Base-by-base conservation (phyloP, 53 echinoderm and acorn worm genomes). In the Echinometra lucunter region DNA sequence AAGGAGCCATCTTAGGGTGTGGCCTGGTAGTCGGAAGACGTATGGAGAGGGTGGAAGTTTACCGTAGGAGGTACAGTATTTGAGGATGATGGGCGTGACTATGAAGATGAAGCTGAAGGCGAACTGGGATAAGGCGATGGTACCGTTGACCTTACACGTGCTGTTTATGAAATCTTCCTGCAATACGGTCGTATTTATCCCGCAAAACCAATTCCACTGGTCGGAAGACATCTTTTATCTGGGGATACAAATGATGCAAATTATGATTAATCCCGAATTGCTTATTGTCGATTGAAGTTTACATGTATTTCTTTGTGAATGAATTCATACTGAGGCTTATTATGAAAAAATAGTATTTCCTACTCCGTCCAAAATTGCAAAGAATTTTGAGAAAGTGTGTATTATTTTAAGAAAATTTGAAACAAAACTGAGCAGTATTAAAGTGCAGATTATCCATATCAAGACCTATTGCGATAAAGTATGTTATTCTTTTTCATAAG, bases 1-100 rank as follows among this genome's bases (percentile, higher is more conserved):
- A 17, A 96, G 66, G 30, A 97, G 37, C 96, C 96, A 96, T 95
- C 96, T 45, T 8, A 89, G 66, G 11, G 96, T 88, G 91, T 97
- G 97, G 18, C 97, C 96, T 0, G 97, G 97, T 37, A 95, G 97
- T 47, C 74, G 95, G 42, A 97, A 56, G 49, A 97, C 92, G 63
- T 88, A 96, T 2, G 5, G 44, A 56, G 89, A 94, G 0, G 66
- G 44, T 60, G 74, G 37, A 5, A 45, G 57, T 70, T 91, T 89
- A 15, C 96, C 91, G 63, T 91, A 87, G 0, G 87, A 58, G 6
- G 96, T 95, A 91, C 94, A 96, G 88, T 95, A 97, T 37, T 95
- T 91, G 18, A 96, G 37, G 49, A 96, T 44, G 19, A 96, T 30
- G 28, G 95, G 96, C 25, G 96, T 91, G 85, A 96, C 37, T 45